These are phyloP conservation scores for Microplitis demolitor DNA, from an alignment of 1,140 invertebrate species.

Conservation along the genomic window DNA sequence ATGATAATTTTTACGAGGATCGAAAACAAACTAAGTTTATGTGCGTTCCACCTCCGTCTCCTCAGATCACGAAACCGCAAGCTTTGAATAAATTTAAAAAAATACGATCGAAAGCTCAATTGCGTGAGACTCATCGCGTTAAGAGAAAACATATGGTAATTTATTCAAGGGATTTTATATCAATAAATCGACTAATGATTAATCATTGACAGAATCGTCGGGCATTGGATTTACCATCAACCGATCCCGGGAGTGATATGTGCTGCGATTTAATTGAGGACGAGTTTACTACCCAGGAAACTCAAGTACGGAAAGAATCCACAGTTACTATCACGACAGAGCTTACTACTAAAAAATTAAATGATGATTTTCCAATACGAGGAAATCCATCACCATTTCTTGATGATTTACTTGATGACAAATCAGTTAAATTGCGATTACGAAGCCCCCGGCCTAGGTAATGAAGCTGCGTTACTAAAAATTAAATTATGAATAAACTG, in stretches of 20 bases:
- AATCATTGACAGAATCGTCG: conserved; percentile 36
- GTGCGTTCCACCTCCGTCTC: conserved; percentile 65
- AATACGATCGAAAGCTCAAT: conserved; percentile 32
- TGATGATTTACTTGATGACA: too few species aligned
- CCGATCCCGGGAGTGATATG: conserved; percentile 64
- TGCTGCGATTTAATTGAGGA: conserved; percentile 56
- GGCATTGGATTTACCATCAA: conserved; percentile 61
- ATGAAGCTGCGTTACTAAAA: too few species aligned
- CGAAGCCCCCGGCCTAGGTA: too few species aligned
- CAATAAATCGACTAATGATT: not conserved
- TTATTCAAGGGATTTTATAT: not conserved
- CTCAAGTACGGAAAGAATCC: not conserved
- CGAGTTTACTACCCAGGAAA: conserved; percentile 41
- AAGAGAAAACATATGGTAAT: conserved; percentile 37
- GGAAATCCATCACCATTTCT: too few species aligned
- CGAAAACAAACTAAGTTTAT: conserved; percentile 35
- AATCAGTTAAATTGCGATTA: too few species aligned
- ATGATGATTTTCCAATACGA: too few species aligned
- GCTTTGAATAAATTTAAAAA: conserved; percentile 35
- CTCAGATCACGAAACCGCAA: conserved; percentile 40
- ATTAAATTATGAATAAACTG: too few species aligned
- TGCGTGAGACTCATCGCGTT: conserved; percentile 32
- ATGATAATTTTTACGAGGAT: conserved; percentile 28
- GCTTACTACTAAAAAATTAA: not conserved
- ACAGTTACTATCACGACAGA: not conserved